A percentile compares a stretch with the other conserved stretches of the same genome.
Evolutionary conservation across 2,113 vertebrate species (phyloP).

Genomic region (Tyto alba): DNA sequence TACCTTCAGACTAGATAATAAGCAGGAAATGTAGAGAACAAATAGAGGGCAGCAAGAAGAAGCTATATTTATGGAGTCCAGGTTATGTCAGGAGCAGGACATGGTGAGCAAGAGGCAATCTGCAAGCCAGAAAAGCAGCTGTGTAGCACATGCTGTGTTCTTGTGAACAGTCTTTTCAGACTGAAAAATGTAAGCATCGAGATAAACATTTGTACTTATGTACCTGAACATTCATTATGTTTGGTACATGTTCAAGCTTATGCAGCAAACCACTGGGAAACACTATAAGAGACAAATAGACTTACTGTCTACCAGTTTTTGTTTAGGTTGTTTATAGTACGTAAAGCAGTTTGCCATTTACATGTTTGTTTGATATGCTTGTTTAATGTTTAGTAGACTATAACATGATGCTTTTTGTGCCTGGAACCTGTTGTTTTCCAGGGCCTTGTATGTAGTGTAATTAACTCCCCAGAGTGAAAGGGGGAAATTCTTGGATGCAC

Average conservation of each 20-base stretch:
- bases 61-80: not conserved
- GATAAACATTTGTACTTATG: not conserved
- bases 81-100: not conserved
- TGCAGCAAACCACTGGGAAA: not conserved
- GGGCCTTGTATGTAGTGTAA: not conserved
- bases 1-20: not conserved
- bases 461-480: not conserved
- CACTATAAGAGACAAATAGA: not conserved
- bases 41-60: not conserved
- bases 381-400: not conserved
- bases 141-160: not conserved
- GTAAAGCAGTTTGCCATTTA: not conserved
- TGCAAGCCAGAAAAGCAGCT: not conserved
- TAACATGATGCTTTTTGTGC: not conserved
- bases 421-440: not conserved
- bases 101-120: not conserved
- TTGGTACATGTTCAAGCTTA: accelerated
- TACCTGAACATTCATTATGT: accelerated
- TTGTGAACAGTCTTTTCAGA: not conserved
- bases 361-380: not conserved
- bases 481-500: not conserved
- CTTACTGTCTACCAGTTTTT: not conserved
- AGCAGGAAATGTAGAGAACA: not conserved
- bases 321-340: not conserved
- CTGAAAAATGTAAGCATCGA: not conserved